phyloP scores from a whole-genome alignment of 2,888 invertebrate genomes.

The Psococerastis gibbosa region DNA sequence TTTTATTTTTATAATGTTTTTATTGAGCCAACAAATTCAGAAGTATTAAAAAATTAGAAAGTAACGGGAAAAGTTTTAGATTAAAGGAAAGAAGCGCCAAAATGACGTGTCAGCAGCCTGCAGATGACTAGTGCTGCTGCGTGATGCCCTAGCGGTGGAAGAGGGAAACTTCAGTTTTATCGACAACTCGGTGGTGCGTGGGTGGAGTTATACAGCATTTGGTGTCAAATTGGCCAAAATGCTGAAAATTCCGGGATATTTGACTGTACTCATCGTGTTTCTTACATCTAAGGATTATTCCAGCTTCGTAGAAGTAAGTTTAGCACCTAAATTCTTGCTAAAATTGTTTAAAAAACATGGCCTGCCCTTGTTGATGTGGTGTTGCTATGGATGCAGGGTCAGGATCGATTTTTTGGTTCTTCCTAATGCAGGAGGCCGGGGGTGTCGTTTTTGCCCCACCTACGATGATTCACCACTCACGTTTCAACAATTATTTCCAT shows the following conservation, averaged over 20 bases:
- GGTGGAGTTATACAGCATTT: conserved; percentile 6
- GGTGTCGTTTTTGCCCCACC: not conserved
- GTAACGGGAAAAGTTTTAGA: too few relatives aligned
- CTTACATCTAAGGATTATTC: not conserved
- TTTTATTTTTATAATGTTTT: too few relatives aligned
- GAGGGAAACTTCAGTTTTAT: conserved; percentile 4
- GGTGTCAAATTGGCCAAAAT: conserved; percentile 6
- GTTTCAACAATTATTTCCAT: too few relatives aligned
- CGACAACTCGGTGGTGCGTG: conserved; percentile 7
- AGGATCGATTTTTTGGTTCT: not conserved
- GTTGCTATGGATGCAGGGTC: conserved; percentile 1
- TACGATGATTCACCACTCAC: too few relatives aligned
- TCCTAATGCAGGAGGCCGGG: not conserved
- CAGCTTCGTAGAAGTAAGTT: conserved; percentile 9
- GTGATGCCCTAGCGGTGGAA: not conserved
- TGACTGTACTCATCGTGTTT: not conserved
- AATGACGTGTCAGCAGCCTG: too few relatives aligned
- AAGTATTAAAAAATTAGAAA: too few relatives aligned
- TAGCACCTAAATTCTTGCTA: not conserved
- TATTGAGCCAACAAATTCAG: too few relatives aligned
- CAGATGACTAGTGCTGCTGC: not conserved
- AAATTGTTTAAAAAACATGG: not conserved
- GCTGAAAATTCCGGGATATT: conserved; percentile 7
- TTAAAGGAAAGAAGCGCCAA: too few relatives aligned
- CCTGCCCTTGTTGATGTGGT: not conserved